Evolutionary conservation across 37 sponge, comb jelly and placozoan species (phyloP), one percentile per base, ranked within the genome.

Genomic region (Petrosia ficiformis): DNA sequence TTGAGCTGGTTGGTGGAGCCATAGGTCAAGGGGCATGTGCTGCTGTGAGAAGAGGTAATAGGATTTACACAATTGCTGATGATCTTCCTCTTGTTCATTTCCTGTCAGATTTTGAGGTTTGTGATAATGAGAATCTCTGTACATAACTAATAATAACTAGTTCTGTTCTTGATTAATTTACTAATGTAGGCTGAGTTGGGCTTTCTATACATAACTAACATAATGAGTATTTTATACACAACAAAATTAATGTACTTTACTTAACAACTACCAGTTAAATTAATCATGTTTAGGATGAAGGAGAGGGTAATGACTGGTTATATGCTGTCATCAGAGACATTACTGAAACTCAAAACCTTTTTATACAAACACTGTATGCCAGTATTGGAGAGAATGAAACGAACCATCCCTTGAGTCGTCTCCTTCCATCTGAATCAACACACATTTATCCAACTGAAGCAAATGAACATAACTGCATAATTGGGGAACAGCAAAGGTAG

Each of bases 11-110:
- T 63, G 93, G 96, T 28, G 93, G 87, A 25, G 84, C 85, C 31
- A 83, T 96, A 36, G 96, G 96, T 2, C 61, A 68, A 30, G 96
- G 90, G 1, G 90, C 90, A 16, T 96, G 93, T 82, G 84, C 79
- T 5, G 78, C 86, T 3, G 80, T 84, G 14, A 22, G 77, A 16
- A 79, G 72, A 26, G 90, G 91, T 30, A 86, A 89, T 65, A 76
- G 85, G 54, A 54, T 96, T 24, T 74, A 69, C 67, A 73, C 80
- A 8, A 91, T 95, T 52, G 77, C 75, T 65, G 82, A 84, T 42
- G 73, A 92, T 39, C 82, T 70, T 21, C 85, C 92, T 2, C 59
- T 92, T 16, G 65, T 96, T 14, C 80, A 80, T 59, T 77, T 87
- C 68, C 86, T 95, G 48, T 71, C 89, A n/a, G 80, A 86, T 80